A percentile compares a stretch with the other conserved stretches of the same genome.
Conservation (phyloP, 2,797 vertebrate species). For the Amazonetta brasiliensis region DNA sequence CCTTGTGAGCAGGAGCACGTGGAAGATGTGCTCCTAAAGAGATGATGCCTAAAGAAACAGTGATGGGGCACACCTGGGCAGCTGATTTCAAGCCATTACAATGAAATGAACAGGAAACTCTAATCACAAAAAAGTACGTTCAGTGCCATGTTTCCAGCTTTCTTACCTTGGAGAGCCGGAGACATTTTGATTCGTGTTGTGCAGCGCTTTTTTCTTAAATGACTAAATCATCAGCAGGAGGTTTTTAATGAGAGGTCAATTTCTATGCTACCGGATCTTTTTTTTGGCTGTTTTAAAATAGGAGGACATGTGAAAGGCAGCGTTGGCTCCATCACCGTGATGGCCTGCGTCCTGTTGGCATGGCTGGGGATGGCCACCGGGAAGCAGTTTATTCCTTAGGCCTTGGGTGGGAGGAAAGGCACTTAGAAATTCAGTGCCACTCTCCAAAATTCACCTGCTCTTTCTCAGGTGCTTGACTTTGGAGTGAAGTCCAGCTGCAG, state of each 20-base stretch:
- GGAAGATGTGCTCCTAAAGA: not conserved
- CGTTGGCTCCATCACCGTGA: fast-evolving
- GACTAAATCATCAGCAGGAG: not conserved
- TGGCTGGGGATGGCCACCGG: not conserved
- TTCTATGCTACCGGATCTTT: not conserved
- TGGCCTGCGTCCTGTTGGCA: not conserved
- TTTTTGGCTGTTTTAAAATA: not conserved
- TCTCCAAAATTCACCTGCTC: fast-evolving
- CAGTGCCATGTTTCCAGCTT: not conserved
- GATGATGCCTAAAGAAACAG: not conserved
- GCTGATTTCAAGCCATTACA: not conserved
- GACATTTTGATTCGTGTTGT: not conserved
- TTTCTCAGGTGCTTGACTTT: not conserved
- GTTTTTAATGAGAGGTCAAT: not conserved
- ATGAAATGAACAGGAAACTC: not conserved
- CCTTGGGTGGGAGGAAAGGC: not conserved
- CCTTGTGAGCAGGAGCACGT: not conserved
- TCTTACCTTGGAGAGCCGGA: not conserved
- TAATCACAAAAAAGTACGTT: not conserved
- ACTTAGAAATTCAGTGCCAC: not conserved
- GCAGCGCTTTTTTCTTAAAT: not conserved
- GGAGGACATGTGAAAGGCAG: not conserved
- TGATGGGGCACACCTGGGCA: not conserved
- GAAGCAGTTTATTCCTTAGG: not conserved
- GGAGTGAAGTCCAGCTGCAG: not conserved